These are phyloP conservation scores for Panonychus citri DNA, from an alignment of 1,140 invertebrate genomes.

Conservation along the genomic window DNA sequence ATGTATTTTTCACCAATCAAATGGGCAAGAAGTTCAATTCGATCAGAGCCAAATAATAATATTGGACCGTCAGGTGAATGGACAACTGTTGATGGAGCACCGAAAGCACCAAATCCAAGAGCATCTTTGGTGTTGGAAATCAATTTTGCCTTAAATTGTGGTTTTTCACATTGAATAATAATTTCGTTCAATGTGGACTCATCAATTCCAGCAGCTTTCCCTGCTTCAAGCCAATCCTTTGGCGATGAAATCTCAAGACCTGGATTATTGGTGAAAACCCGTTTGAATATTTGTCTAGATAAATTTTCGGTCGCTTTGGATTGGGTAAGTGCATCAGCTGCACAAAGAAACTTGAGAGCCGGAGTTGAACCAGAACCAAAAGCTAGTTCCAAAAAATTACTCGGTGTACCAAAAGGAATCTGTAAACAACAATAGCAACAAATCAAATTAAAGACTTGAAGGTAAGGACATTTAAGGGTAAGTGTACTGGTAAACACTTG, in stretches of 20 bases:
- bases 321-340: constrained; percentile 19
- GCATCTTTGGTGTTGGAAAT: constrained; percentile 21
- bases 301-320: constrained; percentile 19
- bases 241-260: constrained; percentile 16
- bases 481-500: too few species aligned
- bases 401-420: constrained; percentile 21
- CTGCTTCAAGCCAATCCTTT: constrained; percentile 18
- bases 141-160: constrained; percentile 18
- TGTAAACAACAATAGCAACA: constrained; percentile 17
- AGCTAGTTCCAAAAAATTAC: constrained; percentile 17
- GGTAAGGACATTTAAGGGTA: too few species aligned
- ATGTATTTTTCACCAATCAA: constrained; percentile 16
- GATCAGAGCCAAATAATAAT: constrained; percentile 23
- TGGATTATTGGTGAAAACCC: constrained; percentile 20
- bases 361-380: constrained; percentile 20
- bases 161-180: constrained; percentile 1
- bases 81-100: constrained; percentile 22
- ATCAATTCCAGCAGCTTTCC: constrained; percentile 15
- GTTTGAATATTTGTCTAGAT: constrained; percentile 21
- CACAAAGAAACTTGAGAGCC: constrained; percentile 23
- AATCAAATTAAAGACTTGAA: too few species aligned
- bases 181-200: constrained; percentile 4
- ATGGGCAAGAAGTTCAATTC: constrained; percentile 22
- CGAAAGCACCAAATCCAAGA: constrained; percentile 20
- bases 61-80: constrained; percentile 19